Base-by-base conservation (phyloP, 1,140 invertebrate genomes). In the Eupeodes corollae region DNA sequence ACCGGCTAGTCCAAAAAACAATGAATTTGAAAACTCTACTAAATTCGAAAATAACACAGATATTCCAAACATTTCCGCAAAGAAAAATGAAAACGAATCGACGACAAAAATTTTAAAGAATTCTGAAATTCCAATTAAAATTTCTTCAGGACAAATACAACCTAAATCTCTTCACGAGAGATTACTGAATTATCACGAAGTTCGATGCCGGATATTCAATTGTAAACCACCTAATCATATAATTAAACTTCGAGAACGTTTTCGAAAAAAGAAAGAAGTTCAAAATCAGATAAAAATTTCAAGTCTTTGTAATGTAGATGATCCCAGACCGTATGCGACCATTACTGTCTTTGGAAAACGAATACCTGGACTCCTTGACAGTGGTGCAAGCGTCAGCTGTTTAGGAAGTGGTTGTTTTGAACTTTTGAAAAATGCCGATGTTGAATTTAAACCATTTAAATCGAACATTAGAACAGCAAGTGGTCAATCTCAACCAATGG, bases 191-290 rank as follows among this genome's bases (percentile, higher is more conserved):
- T n/a, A n/a, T n/a, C n/a, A n/a, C n/a, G n/a, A n/a, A n/a, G n/a
- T n/a, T n/a, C n/a, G n/a, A n/a, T n/a, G n/a, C n/a, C n/a, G n/a
- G n/a, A n/a, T n/a, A n/a, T n/a, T n/a, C n/a, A n/a, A n/a, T n/a
- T n/a, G n/a, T n/a, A 11, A 35, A n/a, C 14, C 5, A 34, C 14
- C 10, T 11, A 19, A 34, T 37, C 11, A n/a, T n/a, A n/a, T n/a
- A n/a, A 5, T 18, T 26, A 46, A 15, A 37, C 38, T 46, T 15
- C 21, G 30, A 8, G 16, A n/a, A 5, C 21, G 18, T 44, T 14
- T 44, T 11, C 44, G 44, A 18, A 35, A 37, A 26, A 35, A 10
- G 19, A 46, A 46, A n/a, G n/a, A n/a, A n/a, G n/a, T n/a, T 35
- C 11, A 35, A 46, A 46, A n/a, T 18, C 44, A n/a, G n/a, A n/a